Conservation (phyloP, 2,797 vertebrate species). For the Arremon brunneinucha region DNA sequence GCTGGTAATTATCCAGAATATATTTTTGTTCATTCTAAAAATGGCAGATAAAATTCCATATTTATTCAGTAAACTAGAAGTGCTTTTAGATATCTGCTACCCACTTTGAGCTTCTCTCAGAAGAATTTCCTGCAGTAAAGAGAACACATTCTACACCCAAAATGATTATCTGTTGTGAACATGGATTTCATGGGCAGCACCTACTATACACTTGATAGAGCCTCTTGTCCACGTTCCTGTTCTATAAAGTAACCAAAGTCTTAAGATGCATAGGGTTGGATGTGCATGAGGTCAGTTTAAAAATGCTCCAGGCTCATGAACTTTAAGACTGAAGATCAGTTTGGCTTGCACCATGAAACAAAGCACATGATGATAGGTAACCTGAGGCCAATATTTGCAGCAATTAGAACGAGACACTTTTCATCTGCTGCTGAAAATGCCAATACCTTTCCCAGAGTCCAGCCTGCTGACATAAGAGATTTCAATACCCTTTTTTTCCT, state of each 20-base stretch:
- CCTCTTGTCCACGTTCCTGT: background rate
- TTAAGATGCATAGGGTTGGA: background rate
- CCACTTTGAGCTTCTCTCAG: background rate
- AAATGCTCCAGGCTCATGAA: background rate
- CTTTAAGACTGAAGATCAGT: background rate
- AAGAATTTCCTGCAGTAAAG: constrained; percentile 31
- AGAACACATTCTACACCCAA: background rate
- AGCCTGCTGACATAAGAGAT: constrained; percentile 38
- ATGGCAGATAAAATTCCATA: background rate
- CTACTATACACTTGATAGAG: background rate
- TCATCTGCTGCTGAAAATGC: background rate
- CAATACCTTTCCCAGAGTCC: background rate
- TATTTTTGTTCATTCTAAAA: constrained; percentile 24
- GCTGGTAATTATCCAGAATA: constrained; percentile 13
- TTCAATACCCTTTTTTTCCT: background rate
- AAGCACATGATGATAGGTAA: background rate
- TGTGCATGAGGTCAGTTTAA: background rate
- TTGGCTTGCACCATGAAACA: background rate
- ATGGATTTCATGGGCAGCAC: background rate
- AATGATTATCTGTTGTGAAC: background rate
- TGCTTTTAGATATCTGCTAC: background rate
- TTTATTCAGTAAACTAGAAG: constrained; percentile 15
- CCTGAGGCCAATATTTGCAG: background rate
- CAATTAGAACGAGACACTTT: background rate
- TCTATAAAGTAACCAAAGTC: background rate